Conservation (phyloP, 1,140 invertebrate genomes). For the Tetramorium alpestre region DNA sequence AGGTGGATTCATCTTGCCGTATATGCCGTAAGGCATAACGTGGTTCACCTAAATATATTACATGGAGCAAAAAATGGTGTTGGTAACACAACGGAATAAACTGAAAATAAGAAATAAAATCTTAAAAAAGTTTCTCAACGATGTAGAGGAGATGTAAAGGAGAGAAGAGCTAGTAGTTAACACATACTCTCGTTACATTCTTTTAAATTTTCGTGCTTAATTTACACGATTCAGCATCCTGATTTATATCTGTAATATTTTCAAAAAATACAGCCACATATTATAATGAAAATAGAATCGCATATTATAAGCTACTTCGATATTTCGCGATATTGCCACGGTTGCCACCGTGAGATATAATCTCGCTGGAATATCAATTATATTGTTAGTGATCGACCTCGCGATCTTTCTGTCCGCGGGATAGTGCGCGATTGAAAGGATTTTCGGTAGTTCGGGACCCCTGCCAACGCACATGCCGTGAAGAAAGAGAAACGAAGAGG, state of each 20-base stretch:
- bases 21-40: slow-evolving; percentile 49
- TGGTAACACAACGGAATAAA: slow-evolving; percentile 60
- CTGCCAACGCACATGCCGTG: slow-evolving; percentile 66
- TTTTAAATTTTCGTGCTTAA: neutral
- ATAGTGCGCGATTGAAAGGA: slow-evolving; percentile 15
- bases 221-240: neutral
- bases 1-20: slow-evolving; percentile 47
- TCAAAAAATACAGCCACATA: neutral
- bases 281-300: neutral
- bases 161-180: neutral
- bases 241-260: neutral
- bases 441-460: slow-evolving; percentile 72
- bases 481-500: neutral
- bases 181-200: neutral
- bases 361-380: slow-evolving; percentile 76
- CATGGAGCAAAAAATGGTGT: slow-evolving; percentile 65
- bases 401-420: slow-evolving; percentile 37
- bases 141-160: neutral
- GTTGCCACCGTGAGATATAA: neutral
- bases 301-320: slow-evolving; percentile 2
- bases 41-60: slow-evolving; percentile 54
- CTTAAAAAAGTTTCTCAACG: slow-evolving; percentile 65
- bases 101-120: slow-evolving; percentile 1
- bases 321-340: neutral
- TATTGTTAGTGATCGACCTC: slow-evolving; percentile 48